These are phyloP conservation scores for Siniperca obscura DNA, from an alignment of 2,797 vertebrate species.

Conservation along the genomic window DNA sequence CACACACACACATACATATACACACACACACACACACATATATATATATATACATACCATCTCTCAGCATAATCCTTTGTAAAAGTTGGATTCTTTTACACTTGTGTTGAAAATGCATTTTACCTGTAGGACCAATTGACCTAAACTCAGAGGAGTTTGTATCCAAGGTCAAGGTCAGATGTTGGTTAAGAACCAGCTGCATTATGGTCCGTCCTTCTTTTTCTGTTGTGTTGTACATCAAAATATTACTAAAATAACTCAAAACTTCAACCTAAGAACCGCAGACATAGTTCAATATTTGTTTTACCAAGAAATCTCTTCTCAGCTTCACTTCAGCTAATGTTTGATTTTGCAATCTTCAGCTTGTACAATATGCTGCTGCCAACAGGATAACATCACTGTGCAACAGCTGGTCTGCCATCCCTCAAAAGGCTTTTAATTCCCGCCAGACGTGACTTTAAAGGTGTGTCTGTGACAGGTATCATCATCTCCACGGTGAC, in stretches of 20 bases:
- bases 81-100: not conserved
- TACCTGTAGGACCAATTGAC: not conserved
- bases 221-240: not conserved
- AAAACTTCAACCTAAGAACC: not conserved
- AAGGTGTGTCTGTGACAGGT: not conserved
- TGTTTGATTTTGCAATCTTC: not conserved
- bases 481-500: slow-evolving; percentile 1
- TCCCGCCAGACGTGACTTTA: slow-evolving; percentile 30
- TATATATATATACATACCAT: not conserved
- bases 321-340: not conserved
- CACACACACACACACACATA: too few relatives aligned
- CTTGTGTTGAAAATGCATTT: not conserved
- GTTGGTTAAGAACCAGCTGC: not conserved
- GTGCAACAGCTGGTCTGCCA: slow-evolving; percentile 25
- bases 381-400: not conserved
- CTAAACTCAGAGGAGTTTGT: too few relatives aligned
- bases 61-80: not conserved
- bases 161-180: not conserved
- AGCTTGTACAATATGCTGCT: not conserved
- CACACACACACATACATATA: too few relatives aligned
- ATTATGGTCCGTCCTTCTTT: not conserved
- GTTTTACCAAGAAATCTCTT: slow-evolving; percentile 3
- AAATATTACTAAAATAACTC: not conserved
- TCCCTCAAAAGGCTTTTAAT: slow-evolving; percentile 3
- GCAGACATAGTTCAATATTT: not conserved